Evolutionary conservation across 2,888 invertebrate genomes (phyloP), one percentile per base, ranked within the genome.

Genomic region (Scaptomyza polygonia): DNA sequence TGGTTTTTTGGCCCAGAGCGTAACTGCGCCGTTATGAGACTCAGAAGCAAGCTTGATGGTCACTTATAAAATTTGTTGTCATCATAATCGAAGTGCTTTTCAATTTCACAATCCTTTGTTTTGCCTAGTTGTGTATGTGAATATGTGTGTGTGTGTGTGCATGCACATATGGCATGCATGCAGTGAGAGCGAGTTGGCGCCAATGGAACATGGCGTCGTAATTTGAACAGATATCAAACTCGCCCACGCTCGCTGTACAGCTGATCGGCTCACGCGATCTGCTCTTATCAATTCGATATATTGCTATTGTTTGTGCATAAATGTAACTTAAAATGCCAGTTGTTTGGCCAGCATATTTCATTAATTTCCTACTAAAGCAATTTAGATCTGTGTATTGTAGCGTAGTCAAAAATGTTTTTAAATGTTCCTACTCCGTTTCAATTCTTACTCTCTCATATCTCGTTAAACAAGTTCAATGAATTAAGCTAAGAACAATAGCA

Each of bases 91-190:
- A 68, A 45, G 40, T 18, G 25, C 8, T 48, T 66, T 66, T 52
- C 11, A 45, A 61, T 76, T 72, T 76, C 61, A 62, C 68, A 72
- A 75, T 55, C 49, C 68, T 64, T 75, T 77, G 77, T 69, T 61
- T 16, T 55, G 48, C 14, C 40, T 27, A 45, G 12, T 16, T 36
- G 8, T 51, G 34, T 14, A 14, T n/a, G 43, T 27, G 16, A 14
- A 12, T 14, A 36, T 27, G 9, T 32, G 11, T 18, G 36, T 34
- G 9, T 45, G 16, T 18, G 5, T 27, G 1, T 34, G 39, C 21
- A 53, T 57, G 51, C 34, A 49, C 57, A 73, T 64, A 73, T 64
- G 53, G 21, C 8, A 25, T 27, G 12, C 9, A 39, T 27, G 52
- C 18, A 36, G 29, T 34, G 14, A 27, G 49, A 54, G 56, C 36